Evolutionary conservation across 2,797 vertebrate genomes (phyloP).

Genomic region (Anguilla anguilla): DNA sequence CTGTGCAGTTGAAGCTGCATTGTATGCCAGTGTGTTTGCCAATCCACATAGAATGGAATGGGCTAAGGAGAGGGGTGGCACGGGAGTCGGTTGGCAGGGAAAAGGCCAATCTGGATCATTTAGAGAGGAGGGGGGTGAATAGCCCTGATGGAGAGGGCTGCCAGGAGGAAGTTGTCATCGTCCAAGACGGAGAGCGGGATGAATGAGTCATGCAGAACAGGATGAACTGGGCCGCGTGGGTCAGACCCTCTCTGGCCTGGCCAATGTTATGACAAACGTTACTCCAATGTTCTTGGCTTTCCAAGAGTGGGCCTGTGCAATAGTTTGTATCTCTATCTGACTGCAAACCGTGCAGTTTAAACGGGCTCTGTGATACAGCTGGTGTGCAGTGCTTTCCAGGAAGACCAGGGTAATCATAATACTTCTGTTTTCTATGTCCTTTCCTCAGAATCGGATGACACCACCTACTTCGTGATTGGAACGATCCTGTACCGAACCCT

Average conservation of each 20-base stretch:
- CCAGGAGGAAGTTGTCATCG: neutral
- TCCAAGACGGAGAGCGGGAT: neutral
- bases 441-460: slow-evolving; percentile 82
- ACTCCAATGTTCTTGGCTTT: neutral
- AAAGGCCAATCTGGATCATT: neutral
- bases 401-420: neutral
- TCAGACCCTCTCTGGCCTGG: neutral
- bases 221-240: neutral
- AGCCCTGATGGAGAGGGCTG: neutral
- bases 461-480: slow-evolving; percentile 92
- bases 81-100: neutral
- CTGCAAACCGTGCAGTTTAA: neutral
- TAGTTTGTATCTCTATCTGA: neutral
- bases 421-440: slow-evolving; percentile 10
- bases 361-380: neutral
- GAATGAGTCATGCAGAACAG: neutral
- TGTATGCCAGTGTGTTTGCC: neutral
- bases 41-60: neutral
- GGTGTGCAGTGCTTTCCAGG: neutral
- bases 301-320: neutral
- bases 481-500: slow-evolving; percentile 92
- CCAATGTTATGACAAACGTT: neutral
- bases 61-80: neutral
- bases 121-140: neutral
- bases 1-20: neutral